Evolutionary conservation across 2,888 invertebrate species (phyloP), one percentile per base, ranked within the genome.

Genomic region (Stratiomys singularior): DNA sequence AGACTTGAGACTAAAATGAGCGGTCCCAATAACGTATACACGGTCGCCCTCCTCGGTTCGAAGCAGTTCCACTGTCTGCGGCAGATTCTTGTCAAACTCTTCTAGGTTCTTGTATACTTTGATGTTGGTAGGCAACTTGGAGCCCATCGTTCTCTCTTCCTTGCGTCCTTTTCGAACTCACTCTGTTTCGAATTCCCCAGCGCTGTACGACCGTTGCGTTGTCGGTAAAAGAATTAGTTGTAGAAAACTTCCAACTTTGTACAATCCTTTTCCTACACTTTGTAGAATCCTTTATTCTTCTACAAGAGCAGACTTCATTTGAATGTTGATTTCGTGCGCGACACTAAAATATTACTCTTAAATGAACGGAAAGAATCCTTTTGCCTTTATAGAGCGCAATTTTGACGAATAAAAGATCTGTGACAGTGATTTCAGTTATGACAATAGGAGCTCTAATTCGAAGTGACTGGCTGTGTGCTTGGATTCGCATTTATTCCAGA

Each of bases 1-100:
- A 80, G 97, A 97, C 87, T 96, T 93, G 82, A 91, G 86, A 84
- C 97, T 97, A 86, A 97, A 98, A 88, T 98, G 98, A 46, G 97
- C 97, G 11, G 98, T 98, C 69, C 98, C 98, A 21, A 98, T 92
- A 77, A 98, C 85, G 87, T 96, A 98, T 18, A 97, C 92, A 87
- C 93, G 94, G 15, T 93, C 91, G 56, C 95, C 96, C 82, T 92
- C 90, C 1, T 90, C 89, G 15, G 92, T 91, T 81, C 90, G 91
- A 44, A 96, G 87, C 18, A 94, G 87, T 1, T 93, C 93, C 21
- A 96, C 95, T 1, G 96, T 96, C 3, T 80, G 44, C 21, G 83
- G 83, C 0, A 83, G 72, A 64, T 82, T 82, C 47, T 47, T 28
- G 25, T 82, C 81, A 63, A 83, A 83, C 21, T 82, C 82, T 11